These are phyloP conservation scores for Balaenoptera acutorostrata DNA, from an alignment of 2,113 vertebrate genomes.

Conservation along the genomic window DNA sequence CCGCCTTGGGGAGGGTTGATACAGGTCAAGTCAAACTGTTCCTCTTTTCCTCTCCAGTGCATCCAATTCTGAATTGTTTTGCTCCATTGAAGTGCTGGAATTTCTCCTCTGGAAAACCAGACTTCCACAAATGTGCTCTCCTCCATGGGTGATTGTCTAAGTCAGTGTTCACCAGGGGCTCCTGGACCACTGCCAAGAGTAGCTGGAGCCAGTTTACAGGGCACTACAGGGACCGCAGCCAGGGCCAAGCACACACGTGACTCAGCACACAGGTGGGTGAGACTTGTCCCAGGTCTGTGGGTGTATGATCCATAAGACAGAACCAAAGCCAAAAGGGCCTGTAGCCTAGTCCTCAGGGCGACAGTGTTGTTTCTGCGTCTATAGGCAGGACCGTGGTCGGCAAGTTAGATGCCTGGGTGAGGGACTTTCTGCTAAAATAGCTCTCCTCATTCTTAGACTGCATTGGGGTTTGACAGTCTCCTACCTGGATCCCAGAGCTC, in stretches of 20 bases:
- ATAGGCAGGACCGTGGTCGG: background rate
- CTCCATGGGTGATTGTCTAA: background rate
- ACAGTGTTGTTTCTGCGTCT: background rate
- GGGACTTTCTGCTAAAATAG: background rate
- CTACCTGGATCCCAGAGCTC: background rate
- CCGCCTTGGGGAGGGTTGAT: too few relatives aligned
- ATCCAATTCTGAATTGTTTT: background rate
- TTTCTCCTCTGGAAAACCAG: background rate
- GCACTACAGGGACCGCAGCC: background rate
- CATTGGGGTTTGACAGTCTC: background rate
- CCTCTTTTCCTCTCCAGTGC: background rate
- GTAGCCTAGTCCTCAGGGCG: background rate
- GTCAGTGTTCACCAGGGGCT: background rate
- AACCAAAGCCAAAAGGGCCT: background rate
- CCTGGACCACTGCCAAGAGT: background rate
- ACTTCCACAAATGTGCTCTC: background rate
- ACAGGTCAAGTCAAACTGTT: background rate
- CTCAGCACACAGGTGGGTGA: background rate
- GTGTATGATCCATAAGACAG: background rate
- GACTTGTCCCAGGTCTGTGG: background rate
- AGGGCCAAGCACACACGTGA: background rate
- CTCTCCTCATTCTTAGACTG: background rate
- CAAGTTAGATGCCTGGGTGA: background rate
- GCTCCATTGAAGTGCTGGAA: background rate
- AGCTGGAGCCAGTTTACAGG: background rate